Evolutionary conservation across 2,888 invertebrate species (phyloP), one percentile per base, ranked within the genome.

Genomic region (Marronus borbonicus): DNA sequence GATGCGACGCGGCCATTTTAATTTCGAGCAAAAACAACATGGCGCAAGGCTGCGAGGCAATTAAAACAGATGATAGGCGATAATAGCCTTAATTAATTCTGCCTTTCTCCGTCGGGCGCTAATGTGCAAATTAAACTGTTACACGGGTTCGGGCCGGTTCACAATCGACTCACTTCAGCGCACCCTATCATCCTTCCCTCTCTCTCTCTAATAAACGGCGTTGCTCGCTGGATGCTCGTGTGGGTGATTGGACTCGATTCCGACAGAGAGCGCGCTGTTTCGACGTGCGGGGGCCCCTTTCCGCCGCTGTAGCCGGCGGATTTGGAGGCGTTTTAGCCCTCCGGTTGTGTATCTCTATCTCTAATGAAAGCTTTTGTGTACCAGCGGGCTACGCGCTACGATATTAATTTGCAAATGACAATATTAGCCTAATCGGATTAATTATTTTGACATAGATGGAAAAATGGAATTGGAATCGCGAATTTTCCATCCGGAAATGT

Each of bases 1-100:
- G 69, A 58, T 62, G 68, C 68, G 58, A 85, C 86, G 87, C 88
- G 87, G 88, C 89, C 88, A 89, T 89, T 89, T 88, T 89, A 88
- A 88, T 89, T 88, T 88, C 88, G 85, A 87, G 87, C 87, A 88
- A 89, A 88, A 89, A 89, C 89, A 89, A 89, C 88, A 88, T 88
- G 88, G 88, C 88, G 88, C 87, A 44, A 68, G 68, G 85, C 88
- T 85, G 85, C 80, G 83, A 87, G 88, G 89, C 89, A 89, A 89
- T 89, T 89, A 89, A 89, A 89, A 88, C 89, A 88, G 89, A 89
- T 89, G 89, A 89, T 88, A 88, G 89, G 88, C 88, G 89, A 89
- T 89, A 89, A 89, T 89, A 85, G 88, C 88, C 87, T 89, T 89
- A 89, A 89, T 89, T 89, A 89, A 89, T 89, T 89, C 88, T 87